Evolutionary conservation across 2,797 vertebrate genomes (phyloP).

Genomic region (Syngnathus acus): DNA sequence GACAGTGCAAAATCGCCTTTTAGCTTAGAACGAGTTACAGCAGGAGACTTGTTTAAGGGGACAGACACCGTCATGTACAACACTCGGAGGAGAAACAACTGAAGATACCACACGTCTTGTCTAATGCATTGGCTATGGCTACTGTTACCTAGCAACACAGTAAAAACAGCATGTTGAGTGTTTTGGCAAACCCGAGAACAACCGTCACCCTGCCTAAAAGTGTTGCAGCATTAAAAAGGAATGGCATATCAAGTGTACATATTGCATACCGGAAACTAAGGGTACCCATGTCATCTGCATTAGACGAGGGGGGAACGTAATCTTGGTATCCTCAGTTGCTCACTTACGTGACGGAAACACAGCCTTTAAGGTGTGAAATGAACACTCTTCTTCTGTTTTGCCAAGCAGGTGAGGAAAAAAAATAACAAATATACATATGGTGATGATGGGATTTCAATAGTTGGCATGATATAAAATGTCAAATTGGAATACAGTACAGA

Average conservation of each 20-base stretch:
- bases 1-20: constrained; percentile 75
- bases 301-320: constrained; percentile 72
- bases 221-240: constrained; percentile 33
- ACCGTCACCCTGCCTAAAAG: constrained; percentile 23
- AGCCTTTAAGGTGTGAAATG: constrained; percentile 99
- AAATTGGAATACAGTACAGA: constrained; percentile 61
- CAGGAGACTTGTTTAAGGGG: constrained; percentile 82
- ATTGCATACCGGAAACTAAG: constrained; percentile 71
- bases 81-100: constrained; percentile 96
- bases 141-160: constrained; percentile 37
- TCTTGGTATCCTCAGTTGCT: constrained; percentile 95
- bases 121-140: constrained; percentile 75
- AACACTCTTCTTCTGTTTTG: constrained; percentile 99
- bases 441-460: constrained; percentile 85
- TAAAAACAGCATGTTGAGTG: constrained; percentile 20
- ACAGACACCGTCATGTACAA: constrained; percentile 77
- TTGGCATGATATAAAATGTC: constrained; percentile 72
- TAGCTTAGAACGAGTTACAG: constrained; percentile 88
- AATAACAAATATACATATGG: constrained; percentile 67
- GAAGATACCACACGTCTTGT: constrained; percentile 88
- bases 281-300: constrained; percentile 77
- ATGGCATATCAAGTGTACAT: constrained; percentile 36
- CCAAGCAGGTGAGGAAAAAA: constrained; percentile 97
- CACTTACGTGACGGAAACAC: constrained; percentile 99
- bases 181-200: constrained; percentile 14